Conservation (phyloP, 2,888 invertebrate genomes). For the Drosophila demipolita region DNA sequence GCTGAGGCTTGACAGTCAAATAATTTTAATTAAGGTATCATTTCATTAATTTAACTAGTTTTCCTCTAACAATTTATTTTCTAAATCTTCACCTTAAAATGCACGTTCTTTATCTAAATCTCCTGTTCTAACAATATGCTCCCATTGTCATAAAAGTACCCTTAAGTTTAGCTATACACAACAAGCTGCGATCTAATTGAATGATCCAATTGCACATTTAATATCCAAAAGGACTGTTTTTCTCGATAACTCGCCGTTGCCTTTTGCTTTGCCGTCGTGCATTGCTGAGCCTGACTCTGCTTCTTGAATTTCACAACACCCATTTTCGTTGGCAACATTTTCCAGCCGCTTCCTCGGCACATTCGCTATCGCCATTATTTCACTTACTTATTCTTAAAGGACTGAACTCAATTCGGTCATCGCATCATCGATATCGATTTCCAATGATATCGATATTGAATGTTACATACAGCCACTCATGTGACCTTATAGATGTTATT, state of each 20-base stretch:
- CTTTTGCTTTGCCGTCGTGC: background rate
- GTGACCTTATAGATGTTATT: background rate
- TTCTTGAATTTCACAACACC: background rate
- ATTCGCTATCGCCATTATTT: background rate
- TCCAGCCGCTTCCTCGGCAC: background rate
- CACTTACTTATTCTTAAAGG: too few species aligned
- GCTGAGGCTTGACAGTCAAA: background rate
- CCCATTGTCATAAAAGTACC: too few species aligned
- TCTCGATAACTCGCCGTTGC: background rate
- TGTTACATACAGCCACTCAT: background rate
- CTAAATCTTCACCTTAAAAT: background rate
- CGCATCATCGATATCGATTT: background rate
- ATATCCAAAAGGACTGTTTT: background rate
- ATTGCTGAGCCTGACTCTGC: background rate
- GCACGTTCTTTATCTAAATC: background rate
- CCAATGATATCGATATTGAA: background rate
- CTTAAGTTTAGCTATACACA: background rate
- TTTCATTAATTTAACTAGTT: background rate
- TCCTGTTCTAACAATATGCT: too few species aligned
- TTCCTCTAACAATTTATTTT: background rate
- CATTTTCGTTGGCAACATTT: background rate
- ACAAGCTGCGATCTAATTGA: background rate
- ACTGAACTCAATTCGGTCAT: background rate
- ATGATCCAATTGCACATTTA: background rate
- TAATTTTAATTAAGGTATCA: background rate